Conservation (phyloP, 2,888 invertebrate species). For the Drosophila setosimentum region DNA sequence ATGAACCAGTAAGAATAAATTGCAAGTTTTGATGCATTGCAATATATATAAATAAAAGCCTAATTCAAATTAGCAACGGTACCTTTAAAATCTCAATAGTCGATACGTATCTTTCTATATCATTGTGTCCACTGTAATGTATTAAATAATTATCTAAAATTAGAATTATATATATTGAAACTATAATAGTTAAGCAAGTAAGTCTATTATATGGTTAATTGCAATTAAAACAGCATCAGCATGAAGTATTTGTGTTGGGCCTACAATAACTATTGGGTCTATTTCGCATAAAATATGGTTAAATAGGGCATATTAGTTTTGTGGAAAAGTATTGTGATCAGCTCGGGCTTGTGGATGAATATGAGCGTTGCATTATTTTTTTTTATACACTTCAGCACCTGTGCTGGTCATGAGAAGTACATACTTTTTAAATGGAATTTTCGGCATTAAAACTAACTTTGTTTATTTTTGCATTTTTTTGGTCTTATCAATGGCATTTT, state of each 20-base stretch:
- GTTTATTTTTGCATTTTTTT: constrained; percentile 6
- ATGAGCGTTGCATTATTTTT: not conserved
- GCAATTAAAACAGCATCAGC: not conserved
- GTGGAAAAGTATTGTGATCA: not conserved
- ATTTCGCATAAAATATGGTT: not conserved
- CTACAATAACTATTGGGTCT: not conserved
- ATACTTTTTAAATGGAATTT: not conserved
- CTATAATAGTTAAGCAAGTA: not conserved
- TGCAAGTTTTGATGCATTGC: not conserved
- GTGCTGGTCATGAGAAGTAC: not conserved
- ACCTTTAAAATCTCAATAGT: not conserved
- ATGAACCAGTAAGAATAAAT: not conserved
- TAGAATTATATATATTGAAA: not conserved
- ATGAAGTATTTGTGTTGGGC: not conserved
- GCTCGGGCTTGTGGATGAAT: too few relatives aligned
- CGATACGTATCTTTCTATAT: not conserved
- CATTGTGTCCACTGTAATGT: not conserved
- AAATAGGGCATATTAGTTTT: too few relatives aligned
- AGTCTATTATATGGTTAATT: not conserved
- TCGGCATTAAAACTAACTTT: not conserved
- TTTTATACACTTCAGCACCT: not conserved
- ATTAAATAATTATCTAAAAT: not conserved
- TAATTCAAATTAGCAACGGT: not conserved
- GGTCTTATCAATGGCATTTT: constrained; percentile 37
- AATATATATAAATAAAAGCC: not conserved